Evolutionary conservation across 2,113 vertebrate species (phyloP).

Genomic region (Triplophysa siluroides): DNA sequence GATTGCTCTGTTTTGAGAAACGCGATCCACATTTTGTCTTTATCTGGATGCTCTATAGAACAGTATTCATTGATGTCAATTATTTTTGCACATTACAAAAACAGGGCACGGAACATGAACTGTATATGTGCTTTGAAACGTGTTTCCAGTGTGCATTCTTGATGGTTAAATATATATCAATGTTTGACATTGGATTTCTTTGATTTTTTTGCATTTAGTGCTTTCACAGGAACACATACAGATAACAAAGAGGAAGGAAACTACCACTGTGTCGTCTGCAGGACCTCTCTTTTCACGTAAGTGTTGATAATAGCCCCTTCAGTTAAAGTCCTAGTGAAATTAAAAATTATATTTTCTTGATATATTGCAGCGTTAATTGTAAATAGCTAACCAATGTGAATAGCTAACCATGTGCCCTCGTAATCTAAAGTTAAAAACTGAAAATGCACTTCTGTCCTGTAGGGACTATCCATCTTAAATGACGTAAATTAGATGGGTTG

Average conservation of each 20-base stretch:
- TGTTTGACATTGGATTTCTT: conserved; percentile 28
- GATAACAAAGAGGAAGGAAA: conserved; percentile 86
- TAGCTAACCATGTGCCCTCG: too few species aligned
- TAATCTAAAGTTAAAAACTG: too few species aligned
- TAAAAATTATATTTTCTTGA: too few species aligned
- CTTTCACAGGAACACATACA: conserved; percentile 88
- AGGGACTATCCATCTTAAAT: too few species aligned
- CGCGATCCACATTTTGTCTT: too few species aligned
- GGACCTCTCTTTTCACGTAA: conserved; percentile 87
- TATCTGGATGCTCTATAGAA: neutral
- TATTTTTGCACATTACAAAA: neutral
- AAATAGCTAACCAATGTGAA: too few species aligned
- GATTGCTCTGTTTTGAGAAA: neutral
- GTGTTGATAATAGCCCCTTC: conserved; percentile 49
- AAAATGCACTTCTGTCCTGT: too few species aligned
- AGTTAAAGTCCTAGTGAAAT: too few species aligned
- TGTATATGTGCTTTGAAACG: neutral
- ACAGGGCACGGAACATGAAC: neutral
- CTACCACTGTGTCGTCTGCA: conserved; percentile 92
- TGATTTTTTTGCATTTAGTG: conserved; percentile 76
- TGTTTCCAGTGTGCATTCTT: neutral
- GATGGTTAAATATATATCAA: neutral
- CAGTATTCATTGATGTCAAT: neutral
- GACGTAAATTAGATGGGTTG: too few species aligned
- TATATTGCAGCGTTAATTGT: too few species aligned